Evolutionary conservation across 2,888 invertebrate species (phyloP).

Genomic region (Nemoura dubitans): DNA sequence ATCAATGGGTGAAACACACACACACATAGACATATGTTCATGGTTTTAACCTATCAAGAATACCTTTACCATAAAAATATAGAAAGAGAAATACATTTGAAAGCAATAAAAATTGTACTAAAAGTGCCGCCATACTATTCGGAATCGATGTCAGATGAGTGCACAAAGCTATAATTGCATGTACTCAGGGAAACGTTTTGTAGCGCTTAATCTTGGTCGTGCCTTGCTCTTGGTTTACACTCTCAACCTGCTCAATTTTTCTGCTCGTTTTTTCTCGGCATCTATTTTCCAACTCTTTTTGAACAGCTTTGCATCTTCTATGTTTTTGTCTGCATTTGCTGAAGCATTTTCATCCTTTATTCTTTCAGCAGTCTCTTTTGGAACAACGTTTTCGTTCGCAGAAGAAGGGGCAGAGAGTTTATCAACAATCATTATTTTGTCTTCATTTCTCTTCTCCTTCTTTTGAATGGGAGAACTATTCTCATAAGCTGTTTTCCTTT

Average conservation of each 20-base stretch:
- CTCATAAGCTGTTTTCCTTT: background rate
- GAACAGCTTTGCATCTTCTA: constrained; percentile 45
- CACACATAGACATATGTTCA: no score
- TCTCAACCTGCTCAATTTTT: constrained; percentile 47
- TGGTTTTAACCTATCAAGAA: no score
- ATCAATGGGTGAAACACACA: no score
- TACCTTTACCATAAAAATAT: no score
- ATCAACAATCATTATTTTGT: background rate
- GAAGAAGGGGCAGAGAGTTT: background rate
- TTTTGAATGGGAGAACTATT: background rate
- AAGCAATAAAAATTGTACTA: no score
- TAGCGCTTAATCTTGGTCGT: no score
- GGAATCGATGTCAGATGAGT: no score
- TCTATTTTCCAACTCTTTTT: constrained; percentile 51
- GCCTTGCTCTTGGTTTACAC: background rate
- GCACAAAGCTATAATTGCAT: no score
- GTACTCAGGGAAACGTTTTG: no score
- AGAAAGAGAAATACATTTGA: no score
- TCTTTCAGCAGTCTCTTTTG: constrained; percentile 9
- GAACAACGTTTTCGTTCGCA: background rate
- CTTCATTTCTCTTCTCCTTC: background rate
- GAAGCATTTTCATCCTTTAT: constrained; percentile 27
- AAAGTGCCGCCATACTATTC: no score
- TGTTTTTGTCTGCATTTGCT: constrained; percentile 10
- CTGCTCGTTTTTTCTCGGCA: constrained; percentile 48